Evolutionary conservation across 2,888 invertebrate species (phyloP), one percentile per base, ranked within the genome.

Genomic region (Ceriagrion tenellum): DNA sequence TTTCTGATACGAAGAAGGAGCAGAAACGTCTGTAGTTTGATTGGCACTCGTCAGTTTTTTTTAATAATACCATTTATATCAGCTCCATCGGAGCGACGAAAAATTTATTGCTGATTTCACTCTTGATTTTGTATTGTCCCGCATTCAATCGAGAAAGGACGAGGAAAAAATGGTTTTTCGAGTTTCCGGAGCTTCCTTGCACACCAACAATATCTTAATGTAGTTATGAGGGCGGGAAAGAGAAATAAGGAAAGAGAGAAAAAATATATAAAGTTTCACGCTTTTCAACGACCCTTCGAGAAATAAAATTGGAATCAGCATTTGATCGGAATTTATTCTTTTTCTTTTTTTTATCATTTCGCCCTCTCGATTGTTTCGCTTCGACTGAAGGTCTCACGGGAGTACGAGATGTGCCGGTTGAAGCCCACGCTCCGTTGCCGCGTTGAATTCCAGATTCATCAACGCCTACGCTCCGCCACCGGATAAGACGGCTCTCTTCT

Each of bases 221-320:
- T 30, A 35, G 81, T 81, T 81, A 81, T 81, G 2, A 81, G 35
- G 81, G 16, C 13, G n/a, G 35, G 16, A 35, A 35, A 35, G 35
- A 26, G 81, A 35, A 35, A 13, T 13, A 13, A 81, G 35, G 1
- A 13, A 30, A n/a, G 16, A 13, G 26, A 35, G 81, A 13, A 35
- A 13, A 81, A 35, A 81, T 81, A 35, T 81, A 81, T 81, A 81
- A 81, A 81, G 81, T 35, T 81, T 81, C 35, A 35, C 35, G 81
- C n/a, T 56, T 90, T 91, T 91, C 59, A 91, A 59, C 59, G 20
- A 55, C 90, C 40, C 90, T 35, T 56, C 35, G 23, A 59, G 30
- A 91, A 26, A 59, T 91, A 59, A 91, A 91, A 91, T 81, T 81
- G 81, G 81, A 81, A 35, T 30, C 81, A 13, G 26, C 81, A 35